Base-by-base conservation (phyloP, 2,888 invertebrate genomes). In the Pristionchus entomophagus region DNA sequence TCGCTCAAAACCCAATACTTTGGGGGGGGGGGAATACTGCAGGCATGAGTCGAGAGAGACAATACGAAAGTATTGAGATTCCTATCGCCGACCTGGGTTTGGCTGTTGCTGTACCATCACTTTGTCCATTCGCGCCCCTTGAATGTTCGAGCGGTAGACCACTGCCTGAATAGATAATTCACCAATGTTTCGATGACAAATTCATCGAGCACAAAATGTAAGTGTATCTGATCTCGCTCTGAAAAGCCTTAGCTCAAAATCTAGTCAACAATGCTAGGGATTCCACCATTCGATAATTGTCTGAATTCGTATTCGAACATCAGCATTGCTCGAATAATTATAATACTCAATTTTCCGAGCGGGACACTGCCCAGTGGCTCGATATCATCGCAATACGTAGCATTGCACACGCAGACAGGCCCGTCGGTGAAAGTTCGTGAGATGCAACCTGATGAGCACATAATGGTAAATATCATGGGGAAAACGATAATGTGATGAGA, bases 91-190 rank as follows among this genome's bases (percentile, higher is more conserved):
- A 45, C 51, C 51, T 0, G 78, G 53, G 45, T 78, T 17, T 6
- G 49, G 8, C 29, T 35, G 26, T 32, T 78, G 78, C 32, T 45
- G 17, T 17, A 49, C 78, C 12, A 2, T 51, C 26, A 19, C 19
- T 49, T 32, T 19, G 35, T 81, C 81, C 81, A 81, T 81, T 22
- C 81, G 53, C 0, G 81, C 35, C 0, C 81, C 81, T 12, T 81
- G 4, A 10, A 38, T 38, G 22, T 53, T 26, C 17, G 81, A 35
- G 38, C 81, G 81, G 32, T 81, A 81, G 38, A 81, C 53, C 1
- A 51, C 81, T 5, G 56, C 81, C 81, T 81, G 53, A 3, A 22
- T 45, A 10, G 45, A 10, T 10, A 45, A 6, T 10, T 45, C 14
- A 45, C 3, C 17, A 45, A 14, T 6, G 65, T 29, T 35, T 65